Percentiles rank a stretch among this genome's conserved stretches.
Conservation (phyloP, 2,113 vertebrate genomes). For the Austrofundulus limnaeus region DNA sequence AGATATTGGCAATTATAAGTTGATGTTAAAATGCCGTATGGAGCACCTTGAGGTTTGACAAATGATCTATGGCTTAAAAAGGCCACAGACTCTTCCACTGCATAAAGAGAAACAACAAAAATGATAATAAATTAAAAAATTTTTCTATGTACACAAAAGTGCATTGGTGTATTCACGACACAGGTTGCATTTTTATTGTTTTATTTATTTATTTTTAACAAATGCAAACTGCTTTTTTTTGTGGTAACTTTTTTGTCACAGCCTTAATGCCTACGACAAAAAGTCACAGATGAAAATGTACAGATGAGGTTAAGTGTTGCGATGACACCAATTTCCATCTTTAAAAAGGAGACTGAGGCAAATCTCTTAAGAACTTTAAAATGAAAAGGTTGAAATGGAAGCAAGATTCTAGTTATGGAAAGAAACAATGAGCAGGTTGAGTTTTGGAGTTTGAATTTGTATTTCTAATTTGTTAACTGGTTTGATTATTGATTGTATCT, state of each 20-base stretch:
- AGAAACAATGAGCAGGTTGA: conserved; percentile 14
- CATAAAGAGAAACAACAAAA: conserved; percentile 63
- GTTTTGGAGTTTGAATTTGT: conserved; percentile 61
- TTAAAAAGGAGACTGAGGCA: conserved; percentile 62
- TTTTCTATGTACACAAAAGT: conserved; percentile 75
- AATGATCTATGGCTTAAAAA: conserved; percentile 38
- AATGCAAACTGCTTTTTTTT: conserved; percentile 35
- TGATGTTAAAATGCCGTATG: conserved; percentile 40
- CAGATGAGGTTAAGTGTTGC: conserved; percentile 27
- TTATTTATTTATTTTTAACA: conserved; percentile 37
- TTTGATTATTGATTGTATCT: conserved; percentile 36
- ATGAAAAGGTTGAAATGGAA: conserved; percentile 29
- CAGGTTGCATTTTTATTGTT: conserved; percentile 46
- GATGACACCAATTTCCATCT: conserved; percentile 49
- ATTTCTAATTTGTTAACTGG: conserved; percentile 37
- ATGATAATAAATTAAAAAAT: conserved; percentile 35
- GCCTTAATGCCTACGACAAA: conserved; percentile 44
- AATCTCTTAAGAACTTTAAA: conserved; percentile 50
- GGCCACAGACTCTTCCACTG: conserved; percentile 40
- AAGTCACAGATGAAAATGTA: conserved; percentile 59
- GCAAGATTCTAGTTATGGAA: conserved; percentile 12
- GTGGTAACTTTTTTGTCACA: conserved; percentile 19
- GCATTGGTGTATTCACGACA: conserved; percentile 63
- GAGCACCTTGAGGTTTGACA: conserved; percentile 22
- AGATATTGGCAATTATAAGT: neutral